Evolutionary conservation across 2,113 vertebrate genomes (phyloP).

Genomic region (Mastomys coucha): DNA sequence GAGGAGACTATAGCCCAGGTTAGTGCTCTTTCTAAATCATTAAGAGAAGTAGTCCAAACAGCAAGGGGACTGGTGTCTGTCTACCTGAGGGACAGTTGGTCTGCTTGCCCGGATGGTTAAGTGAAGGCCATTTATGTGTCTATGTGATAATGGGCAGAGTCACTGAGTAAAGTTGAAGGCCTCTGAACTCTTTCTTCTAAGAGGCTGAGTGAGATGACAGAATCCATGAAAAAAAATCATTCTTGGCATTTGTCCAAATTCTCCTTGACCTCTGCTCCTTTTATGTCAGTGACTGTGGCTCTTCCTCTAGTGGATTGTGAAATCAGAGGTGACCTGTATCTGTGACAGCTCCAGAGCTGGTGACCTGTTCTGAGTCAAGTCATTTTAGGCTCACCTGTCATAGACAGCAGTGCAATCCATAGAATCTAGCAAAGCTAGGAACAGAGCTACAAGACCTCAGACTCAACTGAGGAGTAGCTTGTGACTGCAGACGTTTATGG

Average conservation of each 20-base stretch:
- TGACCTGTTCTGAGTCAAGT: conserved; percentile 31
- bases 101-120: not conserved
- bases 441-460: not conserved
- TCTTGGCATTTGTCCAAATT: not conserved
- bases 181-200: not conserved
- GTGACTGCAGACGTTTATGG: conserved; percentile 17
- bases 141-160: not conserved
- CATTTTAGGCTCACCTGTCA: not conserved
- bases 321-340: not conserved
- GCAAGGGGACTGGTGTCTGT: not conserved
- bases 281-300: not conserved
- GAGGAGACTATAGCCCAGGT: not conserved
- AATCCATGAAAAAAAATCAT: not conserved
- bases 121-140: not conserved
- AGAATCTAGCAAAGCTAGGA: not conserved
- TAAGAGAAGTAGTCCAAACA: not conserved
- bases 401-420: accelerated
- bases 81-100: not conserved
- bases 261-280: not conserved
- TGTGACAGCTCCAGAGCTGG: no score
- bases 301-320: not conserved
- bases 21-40: not conserved
- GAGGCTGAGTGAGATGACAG: not conserved
- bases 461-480: not conserved
- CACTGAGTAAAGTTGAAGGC: not conserved